Percentiles rank a stretch among this genome's conserved stretches.
These are phyloP conservation scores for Mizuhopecten yessoensis DNA, from an alignment of 1,140 invertebrate genomes.

Conservation along the genomic window DNA sequence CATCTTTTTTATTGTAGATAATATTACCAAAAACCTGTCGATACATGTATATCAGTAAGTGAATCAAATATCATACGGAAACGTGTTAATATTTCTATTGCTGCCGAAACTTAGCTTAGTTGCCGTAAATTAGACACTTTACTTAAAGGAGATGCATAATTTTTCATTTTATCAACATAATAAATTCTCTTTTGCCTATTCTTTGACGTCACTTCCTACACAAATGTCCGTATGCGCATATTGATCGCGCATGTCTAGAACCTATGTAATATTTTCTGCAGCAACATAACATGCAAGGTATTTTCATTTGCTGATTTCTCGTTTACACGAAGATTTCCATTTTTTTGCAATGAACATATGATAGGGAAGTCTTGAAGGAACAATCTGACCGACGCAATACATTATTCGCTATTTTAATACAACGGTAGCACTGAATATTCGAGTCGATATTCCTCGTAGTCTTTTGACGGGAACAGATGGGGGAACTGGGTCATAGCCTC, in stretches of 20 bases:
- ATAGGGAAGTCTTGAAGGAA: background rate
- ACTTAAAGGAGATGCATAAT: too few species aligned
- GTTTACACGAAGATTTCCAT: background rate
- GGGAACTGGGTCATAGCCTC: constrained; percentile 62
- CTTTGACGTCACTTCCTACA: constrained; percentile 32
- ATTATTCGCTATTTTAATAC: background rate
- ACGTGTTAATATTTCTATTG: too few species aligned
- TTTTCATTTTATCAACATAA: constrained; percentile 6
- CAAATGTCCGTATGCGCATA: background rate
- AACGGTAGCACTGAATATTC: background rate
- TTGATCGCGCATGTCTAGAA: constrained; percentile 31
- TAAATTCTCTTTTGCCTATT: constrained; percentile 18
- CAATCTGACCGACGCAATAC: background rate
- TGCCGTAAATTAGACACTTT: too few species aligned
- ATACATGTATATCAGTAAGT: too few species aligned
- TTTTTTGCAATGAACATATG: constrained; percentile 35
- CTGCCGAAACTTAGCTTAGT: too few species aligned
- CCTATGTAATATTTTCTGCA: constrained; percentile 26
- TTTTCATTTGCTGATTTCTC: constrained; percentile 27
- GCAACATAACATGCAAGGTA: constrained; percentile 25
- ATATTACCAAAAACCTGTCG: too few species aligned
- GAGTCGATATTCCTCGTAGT: constrained; percentile 17
- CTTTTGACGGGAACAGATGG: constrained; percentile 41
- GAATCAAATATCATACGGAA: too few species aligned
- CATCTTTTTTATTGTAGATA: too few species aligned